phyloP scores from a whole-genome alignment of 2,888 invertebrate species.

The Melieria omissa region DNA sequence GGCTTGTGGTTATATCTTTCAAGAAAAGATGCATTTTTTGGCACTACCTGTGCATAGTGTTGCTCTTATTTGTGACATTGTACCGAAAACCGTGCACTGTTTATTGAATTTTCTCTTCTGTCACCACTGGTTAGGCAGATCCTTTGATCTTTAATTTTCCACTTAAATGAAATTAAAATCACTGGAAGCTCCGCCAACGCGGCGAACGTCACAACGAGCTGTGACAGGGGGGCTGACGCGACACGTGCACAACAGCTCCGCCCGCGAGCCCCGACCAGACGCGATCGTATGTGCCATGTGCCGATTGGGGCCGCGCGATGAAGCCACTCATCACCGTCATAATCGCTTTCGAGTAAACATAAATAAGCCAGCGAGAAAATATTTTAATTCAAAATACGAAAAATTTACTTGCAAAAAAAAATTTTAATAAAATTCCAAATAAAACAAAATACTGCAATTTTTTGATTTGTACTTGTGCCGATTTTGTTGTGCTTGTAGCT shows the following conservation, averaged over 20 bases:
- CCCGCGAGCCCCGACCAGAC: too few species aligned
- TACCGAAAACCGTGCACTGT: too few species aligned
- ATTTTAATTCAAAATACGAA: constrained; percentile 9
- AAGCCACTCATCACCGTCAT: constrained; percentile 29
- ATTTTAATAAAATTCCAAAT: too few species aligned
- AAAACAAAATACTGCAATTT: too few species aligned
- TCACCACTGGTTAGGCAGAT: not conserved
- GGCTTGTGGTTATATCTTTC: too few species aligned
- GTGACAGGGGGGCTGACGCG: not conserved
- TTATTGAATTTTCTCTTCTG: too few species aligned
- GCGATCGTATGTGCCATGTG: too few species aligned
- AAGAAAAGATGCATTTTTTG: too few species aligned
- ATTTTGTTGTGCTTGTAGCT: not conserved
- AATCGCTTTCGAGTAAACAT: constrained; percentile 1
- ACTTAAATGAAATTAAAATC: constrained; percentile 63
- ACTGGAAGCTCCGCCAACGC: constrained; percentile 38
- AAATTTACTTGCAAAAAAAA: too few species aligned
- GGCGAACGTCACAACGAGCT: too few species aligned
- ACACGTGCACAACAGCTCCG: constrained; percentile 7
- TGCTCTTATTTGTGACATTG: too few species aligned
- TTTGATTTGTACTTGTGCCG: not conserved
- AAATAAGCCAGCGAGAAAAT: not conserved
- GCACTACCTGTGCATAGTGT: too few species aligned
- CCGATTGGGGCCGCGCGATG: constrained; percentile 2
- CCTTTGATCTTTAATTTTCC: constrained; percentile 63